Evolutionary conservation across 2,888 invertebrate species (phyloP).

Genomic region (Crossocerus cetratus): DNA sequence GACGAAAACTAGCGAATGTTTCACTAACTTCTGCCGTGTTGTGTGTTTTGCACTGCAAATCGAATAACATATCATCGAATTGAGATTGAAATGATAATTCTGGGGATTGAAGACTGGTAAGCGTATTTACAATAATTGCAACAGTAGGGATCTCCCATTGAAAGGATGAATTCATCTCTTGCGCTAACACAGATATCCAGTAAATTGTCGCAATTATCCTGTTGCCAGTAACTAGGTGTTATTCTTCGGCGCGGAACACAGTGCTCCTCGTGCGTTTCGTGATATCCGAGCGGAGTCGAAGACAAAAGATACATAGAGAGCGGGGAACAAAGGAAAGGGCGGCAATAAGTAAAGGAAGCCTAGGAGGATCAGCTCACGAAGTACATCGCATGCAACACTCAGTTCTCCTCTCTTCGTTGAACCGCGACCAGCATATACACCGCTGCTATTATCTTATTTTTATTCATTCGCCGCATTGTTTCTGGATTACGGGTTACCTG

Average conservation of each 20-base stretch:
- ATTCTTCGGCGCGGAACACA: neutral
- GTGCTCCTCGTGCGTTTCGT: neutral
- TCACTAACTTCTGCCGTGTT: constrained; percentile 1
- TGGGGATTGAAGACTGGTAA: too few relatives aligned
- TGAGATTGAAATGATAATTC: too few relatives aligned
- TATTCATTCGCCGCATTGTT: constrained; percentile 67
- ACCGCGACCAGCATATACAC: constrained; percentile 46
- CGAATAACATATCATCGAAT: too few relatives aligned
- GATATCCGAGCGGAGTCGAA: too few relatives aligned
- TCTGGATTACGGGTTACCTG: constrained; percentile 65
- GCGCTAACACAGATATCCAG: too few relatives aligned
- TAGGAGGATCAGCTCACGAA: neutral
- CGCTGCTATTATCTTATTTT: constrained; percentile 64
- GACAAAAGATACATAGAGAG: too few relatives aligned
- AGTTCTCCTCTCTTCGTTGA: constrained; percentile 37
- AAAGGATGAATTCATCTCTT: too few relatives aligned
- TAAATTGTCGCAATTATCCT: too few relatives aligned
- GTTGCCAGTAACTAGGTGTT: neutral
- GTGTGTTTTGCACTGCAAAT: neutral
- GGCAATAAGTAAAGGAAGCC: constrained; percentile 9
- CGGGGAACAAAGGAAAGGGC: constrained; percentile 10
- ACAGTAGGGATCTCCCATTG: too few relatives aligned
- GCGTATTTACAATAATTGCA: too few relatives aligned
- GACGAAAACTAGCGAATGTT: constrained; percentile 16
- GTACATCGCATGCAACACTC: constrained; percentile 45